Evolutionary conservation across 2,797 vertebrate genomes (phyloP), one percentile per base, ranked within the genome.

Genomic region (Platalea minor): DNA sequence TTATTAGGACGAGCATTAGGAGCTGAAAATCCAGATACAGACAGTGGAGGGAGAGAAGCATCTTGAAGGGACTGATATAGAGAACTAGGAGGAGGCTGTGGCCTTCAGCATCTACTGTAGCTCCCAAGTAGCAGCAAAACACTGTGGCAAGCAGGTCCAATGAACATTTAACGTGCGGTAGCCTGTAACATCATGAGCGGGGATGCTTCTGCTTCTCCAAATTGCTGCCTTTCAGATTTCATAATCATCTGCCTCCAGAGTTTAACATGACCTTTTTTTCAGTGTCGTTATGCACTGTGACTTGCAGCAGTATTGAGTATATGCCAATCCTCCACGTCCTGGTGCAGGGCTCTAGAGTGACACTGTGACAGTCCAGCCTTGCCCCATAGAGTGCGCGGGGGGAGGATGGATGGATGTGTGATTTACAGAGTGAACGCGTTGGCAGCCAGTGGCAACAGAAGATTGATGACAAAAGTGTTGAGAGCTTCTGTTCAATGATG

Each of bases 361-460:
- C 1, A 10, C 5, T 0, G 35, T 26, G 73, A 17, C 23, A 29
- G 21, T 45, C 48, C 25, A 35, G 56, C 43, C 50, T 57, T 72
- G 21, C 31, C 29, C 45, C 6, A 2, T 5, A 9, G 37, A 31
- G 50, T 4, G 14, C 0, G 5, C 11, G 29, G 45, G n/a, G 33
- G 6, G 12, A 29, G 25, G 60, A 35, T 14, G 54, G 51, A 39
- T 33, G 53, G 31, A 12, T 11, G 18, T 17, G 41, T 18, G 41
- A 20, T 82, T 60, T 56, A 43, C 46, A 60, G 26, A 59, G 46
- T 1, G 2, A 53, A 35, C 2, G 1, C 0, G 1, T 7, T 78
- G 60, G 35, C 54, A 84, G 68, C 13, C 69, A 59, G 37, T 17
- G 35, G 45, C 23, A 41, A 68, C 57, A 85, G 33, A 59, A 77